Conservation (phyloP, 2,888 invertebrate genomes). For the Petrolisthes manimaculis region DNA sequence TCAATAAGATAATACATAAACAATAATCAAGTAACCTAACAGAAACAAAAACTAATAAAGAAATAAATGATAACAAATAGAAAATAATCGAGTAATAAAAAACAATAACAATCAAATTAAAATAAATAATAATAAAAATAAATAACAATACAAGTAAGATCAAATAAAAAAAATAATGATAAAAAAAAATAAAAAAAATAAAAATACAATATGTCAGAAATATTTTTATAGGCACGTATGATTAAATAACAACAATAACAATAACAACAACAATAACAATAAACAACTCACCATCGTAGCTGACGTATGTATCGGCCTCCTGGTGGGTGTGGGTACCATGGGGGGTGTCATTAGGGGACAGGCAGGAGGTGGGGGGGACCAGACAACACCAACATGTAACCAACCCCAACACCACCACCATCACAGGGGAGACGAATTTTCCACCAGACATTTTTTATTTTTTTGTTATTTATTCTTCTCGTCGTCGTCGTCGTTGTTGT, state of each 20-base stretch:
- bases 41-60: background rate
- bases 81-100: too few species aligned
- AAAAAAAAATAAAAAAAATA: background rate
- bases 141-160: background rate
- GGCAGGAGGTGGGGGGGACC: too few species aligned
- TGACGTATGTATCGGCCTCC: constrained; percentile 21
- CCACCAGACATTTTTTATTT: background rate
- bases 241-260: background rate
- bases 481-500: background rate
- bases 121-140: too few species aligned
- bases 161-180: background rate
- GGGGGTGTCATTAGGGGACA: too few species aligned
- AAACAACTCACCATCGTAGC: constrained; percentile 36
- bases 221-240: background rate
- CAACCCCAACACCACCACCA: background rate
- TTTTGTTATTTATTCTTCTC: background rate
- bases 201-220: background rate
- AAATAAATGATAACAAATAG: background rate
- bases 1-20: background rate
- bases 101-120: too few species aligned
- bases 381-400: too few species aligned
- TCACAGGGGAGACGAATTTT: background rate
- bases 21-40: background rate
- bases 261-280: background rate
- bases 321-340: background rate